Evolutionary conservation across 2,797 vertebrate genomes (phyloP), one percentile per base, ranked within the genome.

Genomic region (Peromyscus melanophrys): DNA sequence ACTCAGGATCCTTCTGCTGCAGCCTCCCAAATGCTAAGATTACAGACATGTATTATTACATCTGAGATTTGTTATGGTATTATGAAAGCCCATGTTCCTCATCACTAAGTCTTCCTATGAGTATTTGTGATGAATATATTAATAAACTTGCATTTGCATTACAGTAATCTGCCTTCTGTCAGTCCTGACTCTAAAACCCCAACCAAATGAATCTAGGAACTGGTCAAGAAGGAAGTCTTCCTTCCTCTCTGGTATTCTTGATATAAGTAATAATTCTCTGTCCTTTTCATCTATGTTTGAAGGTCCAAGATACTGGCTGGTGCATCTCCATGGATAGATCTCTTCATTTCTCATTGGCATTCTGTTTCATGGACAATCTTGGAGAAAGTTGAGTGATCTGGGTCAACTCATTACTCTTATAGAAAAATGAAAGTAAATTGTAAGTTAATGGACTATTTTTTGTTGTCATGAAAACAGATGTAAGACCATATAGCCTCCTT

Each of bases 241-340:
- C 3, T 81, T 52, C 27, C 12, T 85, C 12, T 0, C 25, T 17
- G 16, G 21, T n/a, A 29, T 7, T 80, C 6, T 57, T 65, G 59
- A 92, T 57, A 61, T 63, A 43, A 87, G 88, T 16, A 21, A 27
- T 69, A 77, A 63, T 76, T 43, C 12, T 55, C 16, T 92, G 2
- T 49, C 25, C 46, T 90, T 95, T 93, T 83, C 46, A 81, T 49
- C 55, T 75, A 11, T 29, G 10, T 84, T n/a, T 90, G 55, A 95
- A 94, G 25, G 8, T 9, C n/a, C 31, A 65, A 19, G 21, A 69
- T 31, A 65, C 12, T 73, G 31, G 63, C 37, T 40, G 25, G 65
- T 75, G 40, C 8, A 78, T 65, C 27, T 21, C 43, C 7, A 29
- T 57, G 14, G 59, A 81, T 77, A 52, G 71, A 76, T 1, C 43